phyloP scores from a whole-genome alignment of 2,888 invertebrate species.

The Diarsia mendica region DNA sequence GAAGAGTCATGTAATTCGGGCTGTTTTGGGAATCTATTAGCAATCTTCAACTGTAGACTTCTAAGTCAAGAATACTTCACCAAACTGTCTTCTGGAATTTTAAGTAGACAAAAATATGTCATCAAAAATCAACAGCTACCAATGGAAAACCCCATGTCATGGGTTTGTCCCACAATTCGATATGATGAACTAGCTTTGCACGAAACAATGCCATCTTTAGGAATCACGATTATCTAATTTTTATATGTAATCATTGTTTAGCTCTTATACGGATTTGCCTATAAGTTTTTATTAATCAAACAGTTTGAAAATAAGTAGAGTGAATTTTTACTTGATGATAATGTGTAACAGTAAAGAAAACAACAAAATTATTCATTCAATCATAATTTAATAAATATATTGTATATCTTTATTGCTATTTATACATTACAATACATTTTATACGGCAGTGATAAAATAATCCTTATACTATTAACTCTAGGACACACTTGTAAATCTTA shows the following conservation, averaged over 20 bases:
- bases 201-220: neutral
- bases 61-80: neutral
- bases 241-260: neutral
- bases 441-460: constrained; percentile 60
- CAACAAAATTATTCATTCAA: constrained; percentile 37
- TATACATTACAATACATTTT: constrained; percentile 61
- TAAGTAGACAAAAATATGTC: neutral
- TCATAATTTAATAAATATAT: constrained; percentile 65
- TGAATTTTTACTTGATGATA: neutral
- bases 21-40: neutral
- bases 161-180: neutral
- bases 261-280: neutral
- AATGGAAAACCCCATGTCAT: neutral
- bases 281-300: too few relatives aligned
- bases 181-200: neutral
- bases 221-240: constrained; percentile 3
- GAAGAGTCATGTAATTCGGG: neutral
- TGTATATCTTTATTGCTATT: constrained; percentile 55
- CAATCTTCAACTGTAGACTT: neutral
- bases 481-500: constrained; percentile 34
- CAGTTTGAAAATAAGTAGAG: too few relatives aligned
- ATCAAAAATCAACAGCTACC: neutral
- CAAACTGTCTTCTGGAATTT: constrained; percentile 1
- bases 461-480: constrained; percentile 30
- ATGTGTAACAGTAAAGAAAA: constrained; percentile 1